These are phyloP conservation scores for Oceanites oceanicus DNA, from an alignment of 2,113 vertebrate genomes.

Conservation along the genomic window DNA sequence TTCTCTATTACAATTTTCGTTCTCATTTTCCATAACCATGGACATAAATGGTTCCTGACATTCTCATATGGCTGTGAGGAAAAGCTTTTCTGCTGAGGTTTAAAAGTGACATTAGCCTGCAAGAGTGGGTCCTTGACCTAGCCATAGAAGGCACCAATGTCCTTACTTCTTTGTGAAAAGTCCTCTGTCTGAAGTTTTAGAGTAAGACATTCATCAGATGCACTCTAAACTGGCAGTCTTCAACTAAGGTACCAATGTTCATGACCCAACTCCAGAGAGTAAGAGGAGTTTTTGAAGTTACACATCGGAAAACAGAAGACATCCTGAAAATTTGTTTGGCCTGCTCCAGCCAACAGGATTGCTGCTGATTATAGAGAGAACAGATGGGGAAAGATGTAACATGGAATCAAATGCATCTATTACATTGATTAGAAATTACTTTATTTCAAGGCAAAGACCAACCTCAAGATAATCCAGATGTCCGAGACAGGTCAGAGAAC, in stretches of 20 bases:
- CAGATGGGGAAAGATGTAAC: background rate
- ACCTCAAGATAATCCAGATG: background rate
- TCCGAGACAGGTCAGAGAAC: background rate
- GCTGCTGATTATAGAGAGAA: background rate
- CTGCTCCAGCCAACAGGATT: background rate
- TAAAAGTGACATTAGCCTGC: background rate
- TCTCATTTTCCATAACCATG: background rate
- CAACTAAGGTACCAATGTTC: background rate
- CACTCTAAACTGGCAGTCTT: background rate
- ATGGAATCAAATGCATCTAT: background rate
- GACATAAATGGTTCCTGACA: background rate
- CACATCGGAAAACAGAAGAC: background rate
- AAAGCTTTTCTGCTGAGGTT: background rate
- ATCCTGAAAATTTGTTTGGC: background rate
- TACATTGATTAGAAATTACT: background rate
- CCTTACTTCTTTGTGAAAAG: background rate
- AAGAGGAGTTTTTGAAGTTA: background rate
- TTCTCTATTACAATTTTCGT: background rate
- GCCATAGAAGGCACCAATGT: background rate
- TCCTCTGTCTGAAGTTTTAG: background rate
- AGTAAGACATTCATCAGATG: background rate
- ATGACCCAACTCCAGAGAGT: background rate
- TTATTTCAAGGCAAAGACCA: background rate
- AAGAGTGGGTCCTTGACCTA: background rate
- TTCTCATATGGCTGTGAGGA: background rate